These are phyloP conservation scores for Aphrophora alni DNA, from an alignment of 2,888 invertebrate genomes.

Conservation along the genomic window DNA sequence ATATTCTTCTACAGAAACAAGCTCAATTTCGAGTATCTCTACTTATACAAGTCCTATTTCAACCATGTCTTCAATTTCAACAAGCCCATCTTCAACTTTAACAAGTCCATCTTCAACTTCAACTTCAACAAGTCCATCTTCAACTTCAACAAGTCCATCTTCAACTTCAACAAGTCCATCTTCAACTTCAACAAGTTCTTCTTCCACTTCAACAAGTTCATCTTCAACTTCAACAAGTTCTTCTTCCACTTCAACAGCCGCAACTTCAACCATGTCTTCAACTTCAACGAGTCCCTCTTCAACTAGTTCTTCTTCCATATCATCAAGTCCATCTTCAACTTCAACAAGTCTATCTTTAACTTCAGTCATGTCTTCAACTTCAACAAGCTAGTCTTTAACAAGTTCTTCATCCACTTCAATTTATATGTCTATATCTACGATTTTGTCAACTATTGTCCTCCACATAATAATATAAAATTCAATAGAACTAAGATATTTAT, in stretches of 20 bases:
- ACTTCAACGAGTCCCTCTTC: background rate
- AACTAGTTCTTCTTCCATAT: background rate
- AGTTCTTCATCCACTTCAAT: background rate
- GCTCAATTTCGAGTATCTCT: background rate
- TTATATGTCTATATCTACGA: background rate
- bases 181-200: background rate
- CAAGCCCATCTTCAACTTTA: no score
- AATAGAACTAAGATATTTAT: no score
- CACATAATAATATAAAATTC: no score
- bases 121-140: background rate
- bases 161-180: background rate
- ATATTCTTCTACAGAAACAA: background rate
- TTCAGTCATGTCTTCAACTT: background rate
- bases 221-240: background rate
- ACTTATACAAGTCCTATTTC: background rate
- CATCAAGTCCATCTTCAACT: background rate
- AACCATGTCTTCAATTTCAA: background rate
- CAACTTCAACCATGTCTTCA: background rate
- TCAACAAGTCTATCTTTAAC: background rate
- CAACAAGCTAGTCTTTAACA: no score
- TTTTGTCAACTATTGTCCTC: no score
- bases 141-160: background rate
- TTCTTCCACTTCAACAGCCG: background rate
- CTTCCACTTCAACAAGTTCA: background rate
- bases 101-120: background rate